Evolutionary conservation across 2,797 vertebrate genomes (phyloP).

Genomic region (Gallinago nigripennis): DNA sequence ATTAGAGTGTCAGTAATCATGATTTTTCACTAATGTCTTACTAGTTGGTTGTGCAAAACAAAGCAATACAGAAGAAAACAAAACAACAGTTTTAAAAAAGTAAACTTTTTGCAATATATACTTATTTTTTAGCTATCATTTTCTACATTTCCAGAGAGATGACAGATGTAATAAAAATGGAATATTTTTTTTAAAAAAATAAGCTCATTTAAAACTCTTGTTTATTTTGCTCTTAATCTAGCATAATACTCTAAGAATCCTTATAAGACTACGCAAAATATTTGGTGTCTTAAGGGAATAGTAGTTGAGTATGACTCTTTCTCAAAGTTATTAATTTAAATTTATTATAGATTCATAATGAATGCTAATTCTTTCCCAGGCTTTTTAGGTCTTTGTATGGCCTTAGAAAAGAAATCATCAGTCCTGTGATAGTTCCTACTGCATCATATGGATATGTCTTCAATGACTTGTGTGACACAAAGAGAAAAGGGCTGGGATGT

Average conservation of each 20-base stretch:
- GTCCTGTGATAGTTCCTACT: background rate
- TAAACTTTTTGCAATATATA: background rate
- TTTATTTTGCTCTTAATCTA: conserved; percentile 16
- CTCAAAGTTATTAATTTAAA: background rate
- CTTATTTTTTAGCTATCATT: background rate
- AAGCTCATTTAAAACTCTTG: background rate
- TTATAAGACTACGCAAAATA: background rate
- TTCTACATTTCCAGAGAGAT: background rate
- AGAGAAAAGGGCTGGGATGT: background rate
- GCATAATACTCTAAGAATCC: background rate
- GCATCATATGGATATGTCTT: background rate
- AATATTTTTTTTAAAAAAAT: background rate
- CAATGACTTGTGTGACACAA: background rate
- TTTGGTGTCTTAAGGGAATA: background rate
- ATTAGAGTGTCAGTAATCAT: background rate
- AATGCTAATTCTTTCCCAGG: background rate
- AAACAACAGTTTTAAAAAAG: background rate
- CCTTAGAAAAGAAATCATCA: background rate
- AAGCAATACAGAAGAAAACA: background rate
- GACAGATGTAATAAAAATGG: background rate
- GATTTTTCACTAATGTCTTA: background rate
- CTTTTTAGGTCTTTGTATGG: background rate
- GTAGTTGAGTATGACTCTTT: background rate
- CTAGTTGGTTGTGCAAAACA: background rate
- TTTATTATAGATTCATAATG: background rate